Conservation (phyloP, 2,797 vertebrate genomes). For the Centropyge bicolor region DNA sequence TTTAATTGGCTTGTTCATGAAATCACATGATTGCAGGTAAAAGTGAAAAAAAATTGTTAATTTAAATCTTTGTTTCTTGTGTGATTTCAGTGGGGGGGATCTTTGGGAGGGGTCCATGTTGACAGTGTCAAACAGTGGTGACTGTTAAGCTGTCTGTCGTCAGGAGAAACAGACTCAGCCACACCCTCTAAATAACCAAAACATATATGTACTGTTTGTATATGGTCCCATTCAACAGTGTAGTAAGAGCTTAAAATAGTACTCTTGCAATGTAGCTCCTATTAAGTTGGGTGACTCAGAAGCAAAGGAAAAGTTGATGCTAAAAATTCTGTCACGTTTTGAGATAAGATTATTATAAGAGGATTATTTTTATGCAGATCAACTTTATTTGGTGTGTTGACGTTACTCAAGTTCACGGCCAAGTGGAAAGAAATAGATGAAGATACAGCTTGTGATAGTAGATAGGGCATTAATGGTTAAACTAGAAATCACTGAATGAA, state of each 20-base stretch:
- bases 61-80: neutral
- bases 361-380: neutral
- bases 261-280: neutral
- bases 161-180: conserved; percentile 5
- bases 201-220: neutral
- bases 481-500: too few relatives aligned
- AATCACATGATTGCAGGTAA: neutral
- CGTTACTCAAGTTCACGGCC: too few relatives aligned
- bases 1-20: neutral
- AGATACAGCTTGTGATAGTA: too few relatives aligned
- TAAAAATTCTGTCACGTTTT: too few relatives aligned
- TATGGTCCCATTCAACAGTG: neutral
- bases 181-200: conserved; percentile 27
- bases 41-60: neutral
- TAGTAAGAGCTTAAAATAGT: neutral
- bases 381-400: too few relatives aligned
- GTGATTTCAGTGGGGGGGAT: neutral
- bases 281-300: too few relatives aligned
- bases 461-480: too few relatives aligned
- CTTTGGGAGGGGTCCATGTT: neutral
- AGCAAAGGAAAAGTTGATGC: neutral
- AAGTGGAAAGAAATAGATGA: too few relatives aligned
- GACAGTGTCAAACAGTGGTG: neutral
- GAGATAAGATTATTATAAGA: too few relatives aligned
- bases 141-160: neutral